Evolutionary conservation across 2,797 vertebrate genomes (phyloP).

Genomic region (Mus minutoides): DNA sequence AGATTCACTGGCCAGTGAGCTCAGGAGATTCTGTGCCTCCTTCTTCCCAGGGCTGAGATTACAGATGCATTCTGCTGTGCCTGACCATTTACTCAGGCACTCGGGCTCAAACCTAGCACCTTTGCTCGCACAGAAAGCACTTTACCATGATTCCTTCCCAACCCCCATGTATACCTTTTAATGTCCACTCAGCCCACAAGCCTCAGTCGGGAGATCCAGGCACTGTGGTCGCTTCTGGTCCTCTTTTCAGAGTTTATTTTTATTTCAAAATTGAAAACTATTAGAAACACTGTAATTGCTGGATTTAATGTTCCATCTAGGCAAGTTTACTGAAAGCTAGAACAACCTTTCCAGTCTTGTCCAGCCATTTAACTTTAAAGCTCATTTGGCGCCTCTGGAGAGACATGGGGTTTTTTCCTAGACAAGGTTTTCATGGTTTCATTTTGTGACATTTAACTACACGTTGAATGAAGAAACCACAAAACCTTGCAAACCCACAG

Average conservation of each 20-base stretch:
- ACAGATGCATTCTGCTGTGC: background rate
- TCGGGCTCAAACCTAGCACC: background rate
- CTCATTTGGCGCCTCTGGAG: constrained; percentile 68
- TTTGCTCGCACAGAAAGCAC: background rate
- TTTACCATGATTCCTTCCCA: background rate
- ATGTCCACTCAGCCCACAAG: fast-evolving
- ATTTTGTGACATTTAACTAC: constrained; percentile 77
- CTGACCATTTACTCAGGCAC: background rate
- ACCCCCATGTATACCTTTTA: background rate
- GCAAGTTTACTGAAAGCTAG: background rate
- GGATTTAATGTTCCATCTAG: background rate
- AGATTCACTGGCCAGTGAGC: background rate
- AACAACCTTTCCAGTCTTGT: background rate
- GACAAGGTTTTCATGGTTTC: constrained; percentile 77
- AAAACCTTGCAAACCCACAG: constrained; percentile 62
- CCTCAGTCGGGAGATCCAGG: background rate
- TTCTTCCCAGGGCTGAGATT: background rate
- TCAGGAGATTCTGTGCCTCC: background rate
- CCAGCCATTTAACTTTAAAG: background rate
- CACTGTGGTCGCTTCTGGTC: background rate
- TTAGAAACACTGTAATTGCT: constrained; percentile 45
- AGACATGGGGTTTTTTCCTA: constrained; percentile 73
- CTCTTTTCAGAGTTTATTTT: constrained; percentile 50
- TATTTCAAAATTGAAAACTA: constrained; percentile 56
- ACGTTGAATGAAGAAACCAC: constrained; percentile 77